These are phyloP conservation scores for Ormyrus labotus DNA, from an alignment of 2,888 invertebrate species.

Conservation along the genomic window DNA sequence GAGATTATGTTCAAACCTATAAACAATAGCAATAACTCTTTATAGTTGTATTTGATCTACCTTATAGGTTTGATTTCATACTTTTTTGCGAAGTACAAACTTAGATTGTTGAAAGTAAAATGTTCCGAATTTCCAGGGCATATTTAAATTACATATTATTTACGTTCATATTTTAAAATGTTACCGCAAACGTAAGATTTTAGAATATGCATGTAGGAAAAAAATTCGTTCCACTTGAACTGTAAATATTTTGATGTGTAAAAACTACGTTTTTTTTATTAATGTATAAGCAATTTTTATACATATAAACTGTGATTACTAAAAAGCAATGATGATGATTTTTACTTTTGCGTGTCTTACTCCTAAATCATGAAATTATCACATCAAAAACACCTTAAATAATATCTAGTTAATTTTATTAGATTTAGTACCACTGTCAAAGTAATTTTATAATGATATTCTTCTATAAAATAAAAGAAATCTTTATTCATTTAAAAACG, in stretches of 20 bases:
- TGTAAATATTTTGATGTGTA: slow-evolving; percentile 2
- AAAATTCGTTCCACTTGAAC: neutral
- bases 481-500: no score
- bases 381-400: no score
- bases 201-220: neutral
- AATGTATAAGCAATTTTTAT: slow-evolving; percentile 20
- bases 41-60: slow-evolving; percentile 39
- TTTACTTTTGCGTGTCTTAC: no score
- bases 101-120: slow-evolving; percentile 11
- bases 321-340: neutral
- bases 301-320: slow-evolving; percentile 11
- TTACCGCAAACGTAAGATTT: neutral
- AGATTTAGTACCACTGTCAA: no score
- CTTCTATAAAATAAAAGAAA: no score
- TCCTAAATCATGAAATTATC: no score
- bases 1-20: slow-evolving; percentile 74
- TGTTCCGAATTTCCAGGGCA: slow-evolving; percentile 27
- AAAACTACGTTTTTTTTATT: slow-evolving; percentile 1
- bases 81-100: slow-evolving; percentile 48
- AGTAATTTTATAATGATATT: no score
- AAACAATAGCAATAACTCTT: slow-evolving; percentile 45
- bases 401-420: no score
- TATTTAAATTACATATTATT: slow-evolving; percentile 11
- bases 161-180: slow-evolving; percentile 8
- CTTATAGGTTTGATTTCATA: slow-evolving; percentile 29